Conservation (phyloP, 2,797 vertebrate species). For the Lutjanus argentimaculatus region DNA sequence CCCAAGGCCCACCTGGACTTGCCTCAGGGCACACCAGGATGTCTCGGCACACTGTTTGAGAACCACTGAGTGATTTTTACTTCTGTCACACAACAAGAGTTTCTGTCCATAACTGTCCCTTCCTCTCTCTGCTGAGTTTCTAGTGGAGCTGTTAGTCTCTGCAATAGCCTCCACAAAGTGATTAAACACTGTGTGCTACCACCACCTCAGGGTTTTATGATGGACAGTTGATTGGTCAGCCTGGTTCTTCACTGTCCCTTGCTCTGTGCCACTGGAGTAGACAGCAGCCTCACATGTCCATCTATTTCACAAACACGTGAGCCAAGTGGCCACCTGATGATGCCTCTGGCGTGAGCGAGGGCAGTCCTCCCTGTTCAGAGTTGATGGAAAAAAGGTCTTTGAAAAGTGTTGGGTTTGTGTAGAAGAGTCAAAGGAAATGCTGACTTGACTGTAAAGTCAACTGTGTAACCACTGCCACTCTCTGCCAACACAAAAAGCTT, state of each 20-base stretch:
- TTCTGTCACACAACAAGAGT: too few species aligned
- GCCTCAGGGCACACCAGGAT: too few species aligned
- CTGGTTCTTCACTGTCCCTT: slow-evolving; percentile 5
- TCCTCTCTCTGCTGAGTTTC: too few species aligned
- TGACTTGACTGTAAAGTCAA: background rate
- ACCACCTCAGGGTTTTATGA: background rate
- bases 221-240: background rate
- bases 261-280: background rate
- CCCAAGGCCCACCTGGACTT: too few species aligned
- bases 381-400: background rate
- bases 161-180: background rate
- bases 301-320: slow-evolving; percentile 3
- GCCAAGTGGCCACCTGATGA: background rate
- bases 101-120: too few species aligned
- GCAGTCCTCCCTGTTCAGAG: background rate
- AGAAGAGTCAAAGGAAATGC: too few species aligned
- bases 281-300: slow-evolving; percentile 8
- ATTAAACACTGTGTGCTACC: background rate
- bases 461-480: slow-evolving; percentile 1
- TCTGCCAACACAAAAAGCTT: background rate
- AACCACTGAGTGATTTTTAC: too few species aligned
- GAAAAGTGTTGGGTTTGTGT: too few species aligned
- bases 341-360: background rate
- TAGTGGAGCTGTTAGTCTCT: too few species aligned
- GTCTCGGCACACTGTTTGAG: too few species aligned